Conservation (phyloP, 2,113 vertebrate species). For the Fukomys damarensis region DNA sequence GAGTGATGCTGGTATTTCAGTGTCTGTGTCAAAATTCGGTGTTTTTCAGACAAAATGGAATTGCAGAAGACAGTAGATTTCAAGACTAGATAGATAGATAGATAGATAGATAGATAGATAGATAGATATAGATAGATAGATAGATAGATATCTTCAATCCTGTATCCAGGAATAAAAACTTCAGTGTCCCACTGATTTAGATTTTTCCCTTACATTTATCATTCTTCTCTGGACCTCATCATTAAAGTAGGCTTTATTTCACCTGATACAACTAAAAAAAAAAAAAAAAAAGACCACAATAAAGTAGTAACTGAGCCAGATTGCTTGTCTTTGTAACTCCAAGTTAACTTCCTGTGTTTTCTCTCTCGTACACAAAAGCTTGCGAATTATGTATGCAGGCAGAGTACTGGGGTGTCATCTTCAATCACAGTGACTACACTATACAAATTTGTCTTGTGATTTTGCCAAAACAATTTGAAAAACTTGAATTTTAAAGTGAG, state of each 20-base stretch:
- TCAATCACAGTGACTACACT: not conserved
- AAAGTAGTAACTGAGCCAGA: not conserved
- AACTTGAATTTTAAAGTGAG: not conserved
- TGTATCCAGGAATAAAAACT: not conserved
- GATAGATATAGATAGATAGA: not conserved
- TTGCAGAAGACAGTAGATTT: not conserved
- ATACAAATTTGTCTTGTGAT: not conserved
- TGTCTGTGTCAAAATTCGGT: not conserved
- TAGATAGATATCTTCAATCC: no score
- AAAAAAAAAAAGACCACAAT: not conserved
- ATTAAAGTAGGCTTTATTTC: not conserved
- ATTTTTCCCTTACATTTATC: not conserved
- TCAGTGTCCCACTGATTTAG: not conserved
- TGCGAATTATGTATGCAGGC: not conserved
- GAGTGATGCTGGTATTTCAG: not conserved
- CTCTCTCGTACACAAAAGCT: not conserved
- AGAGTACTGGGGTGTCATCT: not conserved
- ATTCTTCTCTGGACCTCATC: not conserved
- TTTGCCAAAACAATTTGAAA: slow-evolving; percentile 28
- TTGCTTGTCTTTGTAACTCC: not conserved
- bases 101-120: not conserved
- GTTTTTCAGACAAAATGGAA: not conserved
- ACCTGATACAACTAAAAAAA: not conserved
- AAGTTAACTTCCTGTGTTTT: not conserved
- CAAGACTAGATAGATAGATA: not conserved